phyloP scores from a whole-genome alignment of 2,888 invertebrate genomes.

The Peribatodes rhomboidaria region DNA sequence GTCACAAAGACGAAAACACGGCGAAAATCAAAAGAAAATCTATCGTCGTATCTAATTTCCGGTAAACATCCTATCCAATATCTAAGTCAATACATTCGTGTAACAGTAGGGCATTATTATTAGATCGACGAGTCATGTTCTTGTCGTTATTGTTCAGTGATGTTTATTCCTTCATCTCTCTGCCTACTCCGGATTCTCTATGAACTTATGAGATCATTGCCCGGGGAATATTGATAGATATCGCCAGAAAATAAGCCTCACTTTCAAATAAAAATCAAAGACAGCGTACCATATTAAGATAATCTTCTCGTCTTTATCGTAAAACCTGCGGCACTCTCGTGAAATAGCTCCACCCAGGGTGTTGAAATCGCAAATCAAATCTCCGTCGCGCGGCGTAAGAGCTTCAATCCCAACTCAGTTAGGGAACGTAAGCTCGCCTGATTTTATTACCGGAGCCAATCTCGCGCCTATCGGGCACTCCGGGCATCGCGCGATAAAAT shows the following conservation, averaged over 20 bases:
- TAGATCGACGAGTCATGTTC: conserved; percentile 3
- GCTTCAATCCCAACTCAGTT: conserved; percentile 26
- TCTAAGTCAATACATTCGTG: not conserved
- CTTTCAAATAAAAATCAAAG: not conserved
- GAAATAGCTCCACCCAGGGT: conserved; percentile 5
- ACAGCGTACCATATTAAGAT: not conserved
- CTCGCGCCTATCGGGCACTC: conserved; percentile 20
- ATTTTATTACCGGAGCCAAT: conserved; percentile 38
- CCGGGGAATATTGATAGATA: not conserved
- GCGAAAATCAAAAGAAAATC: conserved; percentile 6
- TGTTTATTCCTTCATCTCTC: not conserved
- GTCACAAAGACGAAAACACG: not conserved
- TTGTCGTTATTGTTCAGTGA: conserved; percentile 5
- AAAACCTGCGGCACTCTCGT: conserved; percentile 7
- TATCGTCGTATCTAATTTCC: conserved; percentile 2
- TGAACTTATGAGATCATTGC: not conserved
- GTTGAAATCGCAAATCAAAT: conserved; percentile 21
- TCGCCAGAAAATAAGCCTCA: not conserved
- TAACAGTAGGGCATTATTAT: conserved; percentile 7
- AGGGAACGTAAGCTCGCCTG: conserved; percentile 24
- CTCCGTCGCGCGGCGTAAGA: conserved; percentile 11
- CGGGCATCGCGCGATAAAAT: conserved; percentile 32
- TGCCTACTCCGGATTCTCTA: not conserved
- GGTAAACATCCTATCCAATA: conserved; percentile 10
- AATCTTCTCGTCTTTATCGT: conserved; percentile 6